phyloP scores from a whole-genome alignment of 1,140 invertebrate species.

The Arctopsyche grandis region DNA sequence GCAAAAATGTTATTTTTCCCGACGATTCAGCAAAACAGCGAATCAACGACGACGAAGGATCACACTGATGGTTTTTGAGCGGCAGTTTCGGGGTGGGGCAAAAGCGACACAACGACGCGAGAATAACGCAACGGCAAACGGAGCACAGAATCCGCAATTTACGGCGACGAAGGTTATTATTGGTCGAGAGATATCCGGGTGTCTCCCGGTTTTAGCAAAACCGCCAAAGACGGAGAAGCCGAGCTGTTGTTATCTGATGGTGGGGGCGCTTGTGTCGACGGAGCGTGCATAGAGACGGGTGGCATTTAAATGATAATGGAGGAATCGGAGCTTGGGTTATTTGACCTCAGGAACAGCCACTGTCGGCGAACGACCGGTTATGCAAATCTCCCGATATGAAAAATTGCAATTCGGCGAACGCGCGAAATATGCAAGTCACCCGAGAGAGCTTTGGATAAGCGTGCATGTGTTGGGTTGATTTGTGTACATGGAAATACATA shows the following conservation, averaged over 20 bases:
- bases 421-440: neutral
- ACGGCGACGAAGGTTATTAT: slow-evolving; percentile 22
- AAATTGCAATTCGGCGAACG: slow-evolving; percentile 33
- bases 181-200: neutral
- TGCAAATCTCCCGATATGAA: slow-evolving; percentile 43
- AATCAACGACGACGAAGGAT: neutral
- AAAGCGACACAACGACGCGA: neutral
- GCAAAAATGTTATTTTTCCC: neutral
- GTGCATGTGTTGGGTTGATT: no score
- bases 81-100: neutral
- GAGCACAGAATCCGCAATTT: slow-evolving; percentile 21
- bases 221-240: no score
- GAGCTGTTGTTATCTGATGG: slow-evolving; percentile 8
- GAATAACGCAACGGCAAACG: neutral
- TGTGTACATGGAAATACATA: no score
- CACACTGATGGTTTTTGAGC: no score
- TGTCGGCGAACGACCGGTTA: slow-evolving; percentile 22
- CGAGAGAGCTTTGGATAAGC: neutral
- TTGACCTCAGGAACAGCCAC: slow-evolving; percentile 8
- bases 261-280: slow-evolving; percentile 10
- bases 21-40: neutral
- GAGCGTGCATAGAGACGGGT: no score
- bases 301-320: slow-evolving; percentile 39
- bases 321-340: slow-evolving; percentile 13
- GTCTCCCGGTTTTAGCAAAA: no score